These are phyloP conservation scores for Serripes groenlandicus DNA, from an alignment of 2,888 invertebrate species.

Conservation along the genomic window DNA sequence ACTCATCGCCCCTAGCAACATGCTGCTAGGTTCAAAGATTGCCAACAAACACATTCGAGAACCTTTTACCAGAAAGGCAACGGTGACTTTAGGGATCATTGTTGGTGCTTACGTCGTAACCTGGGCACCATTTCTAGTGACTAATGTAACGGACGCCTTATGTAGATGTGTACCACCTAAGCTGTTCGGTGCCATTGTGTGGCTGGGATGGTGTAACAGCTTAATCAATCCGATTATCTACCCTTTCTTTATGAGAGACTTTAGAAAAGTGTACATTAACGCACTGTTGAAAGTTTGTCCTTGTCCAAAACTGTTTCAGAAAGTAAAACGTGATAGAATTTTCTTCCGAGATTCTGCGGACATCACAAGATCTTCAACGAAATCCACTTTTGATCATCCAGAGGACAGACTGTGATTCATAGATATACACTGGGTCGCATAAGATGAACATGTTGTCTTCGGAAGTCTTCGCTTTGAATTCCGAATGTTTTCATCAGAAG, in stretches of 20 bases:
- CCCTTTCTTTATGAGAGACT: constrained; percentile 81
- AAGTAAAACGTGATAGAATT: constrained; percentile 44
- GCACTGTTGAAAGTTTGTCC: constrained; percentile 72
- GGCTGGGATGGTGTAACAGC: constrained; percentile 81
- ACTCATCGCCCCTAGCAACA: constrained; percentile 76
- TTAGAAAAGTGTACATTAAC: constrained; percentile 77
- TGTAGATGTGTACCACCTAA: constrained; percentile 76
- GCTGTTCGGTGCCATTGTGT: constrained; percentile 76
- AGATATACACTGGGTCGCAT: no score
- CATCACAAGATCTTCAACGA: neutral
- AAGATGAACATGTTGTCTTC: no score
- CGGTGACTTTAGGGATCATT: constrained; percentile 80
- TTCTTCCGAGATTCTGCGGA: constrained; percentile 36
- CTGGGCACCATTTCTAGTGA: constrained; percentile 80
- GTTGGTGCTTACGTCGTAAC: constrained; percentile 81
- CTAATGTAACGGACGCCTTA: constrained; percentile 74
- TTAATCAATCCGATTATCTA: constrained; percentile 81
- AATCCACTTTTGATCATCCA: constrained; percentile 10
- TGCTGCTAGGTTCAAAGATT: constrained; percentile 76
- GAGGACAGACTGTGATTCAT: constrained; percentile 27
- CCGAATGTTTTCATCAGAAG: no score
- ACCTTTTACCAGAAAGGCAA: constrained; percentile 81
- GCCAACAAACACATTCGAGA: constrained; percentile 77
- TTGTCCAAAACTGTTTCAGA: constrained; percentile 41
- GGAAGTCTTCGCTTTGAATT: no score